A percentile compares a stretch with the other conserved stretches of the same genome.
Conservation (phyloP, 2,113 vertebrate genomes). For the Oryzias curvinotus region DNA sequence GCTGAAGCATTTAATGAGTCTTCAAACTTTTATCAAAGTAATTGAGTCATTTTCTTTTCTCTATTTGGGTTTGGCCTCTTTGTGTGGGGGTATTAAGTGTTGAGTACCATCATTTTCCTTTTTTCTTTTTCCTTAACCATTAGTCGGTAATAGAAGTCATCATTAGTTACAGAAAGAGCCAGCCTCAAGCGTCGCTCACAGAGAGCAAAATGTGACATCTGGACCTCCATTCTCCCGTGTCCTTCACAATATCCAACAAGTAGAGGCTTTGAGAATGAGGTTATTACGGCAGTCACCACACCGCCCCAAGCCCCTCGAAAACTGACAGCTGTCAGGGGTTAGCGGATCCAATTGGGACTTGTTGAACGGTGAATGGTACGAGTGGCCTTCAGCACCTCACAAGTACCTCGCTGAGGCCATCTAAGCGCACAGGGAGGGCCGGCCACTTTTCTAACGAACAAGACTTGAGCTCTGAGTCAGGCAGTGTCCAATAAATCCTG, state of each 20-base stretch:
- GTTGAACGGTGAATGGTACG: conserved; percentile 25
- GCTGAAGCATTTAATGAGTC: conserved; percentile 16
- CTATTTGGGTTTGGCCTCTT: conserved; percentile 3
- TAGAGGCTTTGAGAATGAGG: conserved; percentile 30
- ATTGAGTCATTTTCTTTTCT: conserved; percentile 10
- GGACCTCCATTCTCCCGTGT: conserved; percentile 26
- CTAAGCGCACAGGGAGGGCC: too few relatives aligned
- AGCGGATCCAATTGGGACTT: conserved; percentile 34
- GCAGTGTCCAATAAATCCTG: background rate
- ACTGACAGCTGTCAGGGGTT: conserved; percentile 57
- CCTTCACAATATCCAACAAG: conserved; percentile 16
- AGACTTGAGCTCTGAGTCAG: conserved; percentile 20
- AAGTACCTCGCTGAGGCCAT: background rate
- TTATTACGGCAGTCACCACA: conserved; percentile 53
- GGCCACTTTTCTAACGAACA: conserved; percentile 13
- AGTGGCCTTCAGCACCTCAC: conserved; percentile 15
- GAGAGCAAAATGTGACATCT: conserved; percentile 38
- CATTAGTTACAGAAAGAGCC: conserved; percentile 6
- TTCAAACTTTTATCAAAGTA: conserved; percentile 8
- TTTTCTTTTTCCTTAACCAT: conserved; percentile 29
- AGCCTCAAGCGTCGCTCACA: conserved; percentile 16
- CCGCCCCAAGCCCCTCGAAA: conserved; percentile 28
- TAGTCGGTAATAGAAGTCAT: conserved; percentile 29
- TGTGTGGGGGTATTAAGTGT: conserved; percentile 24
- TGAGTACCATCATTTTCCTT: conserved; percentile 10